phyloP scores from a whole-genome alignment of 2,797 vertebrate genomes.

The Hoplostethus mediterraneus region DNA sequence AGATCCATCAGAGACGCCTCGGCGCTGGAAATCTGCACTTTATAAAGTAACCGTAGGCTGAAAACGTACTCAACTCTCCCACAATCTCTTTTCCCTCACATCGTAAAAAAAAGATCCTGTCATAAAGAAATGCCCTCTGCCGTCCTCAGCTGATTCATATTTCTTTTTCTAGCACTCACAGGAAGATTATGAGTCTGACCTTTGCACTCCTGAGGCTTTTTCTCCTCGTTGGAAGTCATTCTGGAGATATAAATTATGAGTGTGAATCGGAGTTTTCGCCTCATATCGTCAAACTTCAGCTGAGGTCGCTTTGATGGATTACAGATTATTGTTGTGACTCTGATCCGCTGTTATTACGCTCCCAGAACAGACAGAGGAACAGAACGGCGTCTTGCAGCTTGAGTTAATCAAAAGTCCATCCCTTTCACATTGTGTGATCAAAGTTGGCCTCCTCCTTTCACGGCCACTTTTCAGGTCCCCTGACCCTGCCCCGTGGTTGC shows the following conservation, averaged over 20 bases:
- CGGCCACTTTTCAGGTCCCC: constrained; percentile 62
- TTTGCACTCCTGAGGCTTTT: background rate
- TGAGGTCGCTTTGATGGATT: background rate
- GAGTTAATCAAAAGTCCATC: constrained; percentile 74
- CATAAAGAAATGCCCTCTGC: too few species aligned
- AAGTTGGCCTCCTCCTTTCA: constrained; percentile 73
- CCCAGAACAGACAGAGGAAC: background rate
- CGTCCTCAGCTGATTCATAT: background rate
- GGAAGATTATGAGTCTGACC: background rate
- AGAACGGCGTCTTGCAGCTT: constrained; percentile 10
- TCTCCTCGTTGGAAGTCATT: background rate
- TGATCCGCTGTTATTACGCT: background rate
- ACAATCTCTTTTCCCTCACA: too few species aligned
- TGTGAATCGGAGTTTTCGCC: background rate
- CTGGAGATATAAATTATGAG: background rate
- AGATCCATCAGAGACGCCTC: background rate
- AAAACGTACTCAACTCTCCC: too few species aligned
- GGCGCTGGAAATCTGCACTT: background rate
- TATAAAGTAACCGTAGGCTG: too few species aligned
- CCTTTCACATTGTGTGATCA: constrained; percentile 77
- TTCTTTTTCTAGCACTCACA: background rate
- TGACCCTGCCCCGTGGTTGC: constrained; percentile 57
- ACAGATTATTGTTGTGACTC: background rate
- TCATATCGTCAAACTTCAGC: background rate
- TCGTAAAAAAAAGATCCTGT: too few species aligned